These are phyloP conservation scores for Gallinago solitaria DNA, from an alignment of 2,797 vertebrate species.

Conservation along the genomic window DNA sequence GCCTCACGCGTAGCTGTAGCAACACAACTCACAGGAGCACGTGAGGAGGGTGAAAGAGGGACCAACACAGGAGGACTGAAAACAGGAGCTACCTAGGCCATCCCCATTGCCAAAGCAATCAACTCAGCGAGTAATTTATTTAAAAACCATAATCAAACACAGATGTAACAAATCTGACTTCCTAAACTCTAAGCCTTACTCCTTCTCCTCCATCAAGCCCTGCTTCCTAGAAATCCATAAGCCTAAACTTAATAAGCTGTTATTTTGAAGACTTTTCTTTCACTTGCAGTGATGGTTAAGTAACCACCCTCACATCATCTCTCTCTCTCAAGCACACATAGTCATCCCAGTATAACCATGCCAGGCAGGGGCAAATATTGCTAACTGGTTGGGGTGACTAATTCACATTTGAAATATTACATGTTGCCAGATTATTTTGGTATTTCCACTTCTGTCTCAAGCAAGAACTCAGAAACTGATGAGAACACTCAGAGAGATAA, in stretches of 20 bases:
- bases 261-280: background rate
- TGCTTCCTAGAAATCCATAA: background rate
- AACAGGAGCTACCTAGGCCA: background rate
- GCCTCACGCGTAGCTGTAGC: fast-evolving
- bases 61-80: background rate
- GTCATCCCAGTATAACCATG: background rate
- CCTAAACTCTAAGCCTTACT: background rate
- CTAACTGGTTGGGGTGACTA: background rate
- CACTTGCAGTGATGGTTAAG: background rate
- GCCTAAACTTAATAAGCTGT: background rate
- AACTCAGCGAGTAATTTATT: background rate
- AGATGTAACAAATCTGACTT: background rate
- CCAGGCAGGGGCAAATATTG: fast-evolving
- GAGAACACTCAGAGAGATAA: background rate
- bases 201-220: background rate
- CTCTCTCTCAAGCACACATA: background rate
- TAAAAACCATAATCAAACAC: background rate
- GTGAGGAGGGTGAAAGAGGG: background rate
- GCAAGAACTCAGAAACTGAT: background rate
- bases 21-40: background rate
- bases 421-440: background rate
- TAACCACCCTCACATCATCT: background rate
- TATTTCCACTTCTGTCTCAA: background rate
- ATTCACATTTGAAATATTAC: background rate
- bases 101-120: background rate